Evolutionary conservation across 2,888 invertebrate species (phyloP).

Genomic region (Macaria notata): DNA sequence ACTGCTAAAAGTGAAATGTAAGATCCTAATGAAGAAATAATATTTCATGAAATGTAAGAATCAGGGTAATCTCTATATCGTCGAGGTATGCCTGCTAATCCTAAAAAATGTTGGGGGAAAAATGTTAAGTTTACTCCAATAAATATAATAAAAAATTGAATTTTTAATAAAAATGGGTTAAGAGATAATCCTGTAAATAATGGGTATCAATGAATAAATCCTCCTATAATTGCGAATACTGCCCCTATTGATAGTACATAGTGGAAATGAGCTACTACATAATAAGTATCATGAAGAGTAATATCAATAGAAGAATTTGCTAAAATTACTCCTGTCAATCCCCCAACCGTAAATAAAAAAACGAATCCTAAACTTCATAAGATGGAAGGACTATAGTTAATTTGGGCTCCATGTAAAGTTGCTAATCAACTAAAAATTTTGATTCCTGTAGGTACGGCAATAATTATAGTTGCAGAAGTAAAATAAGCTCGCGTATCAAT

Average conservation of each 20-base stretch:
- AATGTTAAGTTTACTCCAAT: conserved; percentile 90
- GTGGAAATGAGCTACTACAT: conserved; percentile 92
- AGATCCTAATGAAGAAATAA: conserved; percentile 86
- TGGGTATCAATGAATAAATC: conserved; percentile 88
- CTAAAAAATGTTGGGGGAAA: conserved; percentile 89
- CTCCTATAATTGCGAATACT: conserved; percentile 89
- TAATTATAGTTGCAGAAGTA: conserved; percentile 92
- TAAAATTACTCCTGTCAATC: conserved; percentile 86
- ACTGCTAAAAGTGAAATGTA: conserved; percentile 83
- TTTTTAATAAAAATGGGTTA: conserved; percentile 83
- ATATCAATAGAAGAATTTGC: conserved; percentile 91
- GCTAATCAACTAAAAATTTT: conserved; percentile 91
- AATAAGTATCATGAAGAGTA: conserved; percentile 91
- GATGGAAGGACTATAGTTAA: conserved; percentile 82
- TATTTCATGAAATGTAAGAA: conserved; percentile 85
- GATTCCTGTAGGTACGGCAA: conserved; percentile 93
- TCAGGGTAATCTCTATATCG: conserved; percentile 89
- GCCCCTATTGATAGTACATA: conserved; percentile 91
- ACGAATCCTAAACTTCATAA: conserved; percentile 89
- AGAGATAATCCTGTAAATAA: conserved; percentile 84
- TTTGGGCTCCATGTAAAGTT: conserved; percentile 84
- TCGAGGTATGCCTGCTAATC: conserved; percentile 84
- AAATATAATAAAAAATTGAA: conserved; percentile 88
- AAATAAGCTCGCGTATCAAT: conserved; percentile 93
- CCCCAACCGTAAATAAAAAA: conserved; percentile 89